Base-by-base conservation (phyloP, 2,797 vertebrate genomes). In the Poecilia wingei region DNA sequence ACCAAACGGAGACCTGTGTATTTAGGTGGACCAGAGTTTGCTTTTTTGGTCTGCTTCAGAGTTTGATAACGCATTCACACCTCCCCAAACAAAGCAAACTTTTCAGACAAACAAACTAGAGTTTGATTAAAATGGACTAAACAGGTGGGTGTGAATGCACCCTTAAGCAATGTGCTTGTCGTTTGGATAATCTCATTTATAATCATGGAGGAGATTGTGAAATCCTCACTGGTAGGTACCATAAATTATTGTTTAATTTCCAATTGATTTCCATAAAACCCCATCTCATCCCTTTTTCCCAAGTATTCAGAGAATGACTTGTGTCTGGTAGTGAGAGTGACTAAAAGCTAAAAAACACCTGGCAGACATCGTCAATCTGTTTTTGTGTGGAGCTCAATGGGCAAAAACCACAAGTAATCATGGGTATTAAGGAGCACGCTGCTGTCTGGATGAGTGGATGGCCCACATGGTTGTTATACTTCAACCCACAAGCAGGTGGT, bases 401-500 rank as follows among this genome's bases (percentile, higher is more conserved):
- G 81, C 84, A 55, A 86, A 92, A 95, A 92, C 93, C 94, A 89
- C 94, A 94, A 88, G 91, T 90, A 89, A 93, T 93, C 90, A 90
- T 66, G 86, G 86, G 90, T 87, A 94, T 94, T 92, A 91, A 92
- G 88, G 49, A 87, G 84, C 86, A 91, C 57, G 87, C 89, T 88
- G 90, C 84, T 85, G 73, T n/a, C 83, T 89, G 92, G 87, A 80
- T 82, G 87, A 89, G 76, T 87, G 83, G 72, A 86, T 75, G 80
- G 88, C 86, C 82, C 81, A 85, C 76, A 79, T 79, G 72, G 75
- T 88, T 90, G 85, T 90, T 92, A 79, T 77, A 81, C 88, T 87
- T 46, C 81, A 87, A 91, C 83, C 89, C 87, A 86, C 87, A 89
- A 93, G 91, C 95, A 95, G 95, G 94, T 95, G 95, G 93, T 94